Percentiles rank a stretch among this genome's conserved stretches.
Conservation (phyloP, 2,888 invertebrate genomes). For the Drosophila stalkeri region DNA sequence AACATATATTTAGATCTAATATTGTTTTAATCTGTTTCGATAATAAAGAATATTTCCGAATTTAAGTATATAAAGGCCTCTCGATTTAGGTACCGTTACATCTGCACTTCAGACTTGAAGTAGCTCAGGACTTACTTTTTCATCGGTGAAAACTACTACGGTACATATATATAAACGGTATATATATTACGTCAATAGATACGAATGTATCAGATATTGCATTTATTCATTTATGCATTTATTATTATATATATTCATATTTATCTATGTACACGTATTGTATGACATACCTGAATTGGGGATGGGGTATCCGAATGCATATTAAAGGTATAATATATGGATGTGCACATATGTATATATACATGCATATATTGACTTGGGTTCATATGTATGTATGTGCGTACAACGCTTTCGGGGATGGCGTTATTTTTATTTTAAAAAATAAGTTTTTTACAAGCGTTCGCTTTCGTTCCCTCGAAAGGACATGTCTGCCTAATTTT, state of each 20-base stretch:
- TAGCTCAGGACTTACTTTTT: too few species aligned
- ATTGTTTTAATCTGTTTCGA: neutral
- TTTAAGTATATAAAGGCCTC: too few species aligned
- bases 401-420: slow-evolving; percentile 42
- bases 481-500: slow-evolving; percentile 78
- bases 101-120: too few species aligned
- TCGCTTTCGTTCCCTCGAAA: slow-evolving; percentile 54
- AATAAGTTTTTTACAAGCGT: slow-evolving; percentile 53
- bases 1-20: neutral
- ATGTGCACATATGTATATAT: neutral
- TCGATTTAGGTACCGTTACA: too few species aligned
- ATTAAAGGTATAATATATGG: neutral
- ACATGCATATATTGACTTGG: neutral
- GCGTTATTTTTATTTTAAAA: slow-evolving; percentile 55
- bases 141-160: too few species aligned
- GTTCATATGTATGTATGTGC: neutral
- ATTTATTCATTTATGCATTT: too few species aligned
- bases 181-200: too few species aligned
- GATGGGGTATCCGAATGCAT: neutral
- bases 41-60: too few species aligned
- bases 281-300: neutral
- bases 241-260: too few species aligned
- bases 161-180: too few species aligned
- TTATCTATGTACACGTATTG: neutral
- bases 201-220: too few species aligned